These are phyloP conservation scores for Pogonophryne albipinna DNA, from an alignment of 2,797 vertebrate species.

Conservation along the genomic window DNA sequence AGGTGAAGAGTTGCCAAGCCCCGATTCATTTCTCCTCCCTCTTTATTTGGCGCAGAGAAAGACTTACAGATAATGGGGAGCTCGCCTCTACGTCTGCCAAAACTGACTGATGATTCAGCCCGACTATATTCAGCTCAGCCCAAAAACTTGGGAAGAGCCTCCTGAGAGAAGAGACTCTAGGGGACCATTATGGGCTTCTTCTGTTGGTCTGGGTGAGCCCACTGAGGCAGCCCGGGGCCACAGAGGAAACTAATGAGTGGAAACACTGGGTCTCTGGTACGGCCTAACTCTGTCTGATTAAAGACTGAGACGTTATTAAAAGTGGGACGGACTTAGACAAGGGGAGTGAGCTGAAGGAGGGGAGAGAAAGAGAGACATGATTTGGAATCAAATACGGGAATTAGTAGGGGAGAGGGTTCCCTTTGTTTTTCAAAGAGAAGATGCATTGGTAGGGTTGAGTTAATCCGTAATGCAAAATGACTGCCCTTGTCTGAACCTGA, in stretches of 20 bases:
- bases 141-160: constrained; percentile 49
- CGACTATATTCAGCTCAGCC: constrained; percentile 49
- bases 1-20: constrained; percentile 69
- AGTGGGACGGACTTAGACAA: constrained; percentile 52
- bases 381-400: constrained; percentile 61
- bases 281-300: constrained; percentile 72
- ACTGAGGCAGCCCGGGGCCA: constrained; percentile 71
- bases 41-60: constrained; percentile 57
- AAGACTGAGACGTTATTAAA: constrained; percentile 77
- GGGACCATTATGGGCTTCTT: constrained; percentile 74
- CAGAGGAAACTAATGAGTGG: constrained; percentile 77
- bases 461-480: constrained; percentile 30
- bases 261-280: constrained; percentile 73
- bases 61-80: constrained; percentile 63
- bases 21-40: constrained; percentile 60
- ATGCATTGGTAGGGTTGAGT: constrained; percentile 39
- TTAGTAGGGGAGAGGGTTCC: constrained; percentile 39
- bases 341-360: constrained; percentile 38
- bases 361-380: constrained; percentile 45
- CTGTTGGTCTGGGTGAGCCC: constrained; percentile 66
- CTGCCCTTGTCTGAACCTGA: constrained; percentile 39
- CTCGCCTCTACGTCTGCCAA: constrained; percentile 57
- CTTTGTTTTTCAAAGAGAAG: constrained; percentile 55
- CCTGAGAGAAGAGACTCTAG: constrained; percentile 52
- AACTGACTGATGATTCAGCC: constrained; percentile 64